Evolutionary conservation across 2,113 vertebrate genomes (phyloP).

Genomic region (Acrocephalus arundinaceus): DNA sequence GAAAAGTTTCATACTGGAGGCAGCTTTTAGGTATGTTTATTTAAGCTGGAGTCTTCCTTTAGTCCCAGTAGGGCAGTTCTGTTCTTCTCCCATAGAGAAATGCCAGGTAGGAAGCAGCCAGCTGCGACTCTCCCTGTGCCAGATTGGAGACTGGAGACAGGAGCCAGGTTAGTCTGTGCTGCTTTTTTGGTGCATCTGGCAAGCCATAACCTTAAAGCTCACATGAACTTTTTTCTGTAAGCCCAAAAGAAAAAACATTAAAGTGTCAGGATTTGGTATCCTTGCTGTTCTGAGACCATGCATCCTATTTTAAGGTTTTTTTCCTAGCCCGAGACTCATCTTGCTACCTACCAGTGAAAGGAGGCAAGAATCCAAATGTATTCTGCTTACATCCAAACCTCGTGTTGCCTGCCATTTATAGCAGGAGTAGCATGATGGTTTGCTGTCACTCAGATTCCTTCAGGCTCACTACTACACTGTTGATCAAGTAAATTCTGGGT

Average conservation of each 20-base stretch:
- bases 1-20: neutral
- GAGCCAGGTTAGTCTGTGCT: neutral
- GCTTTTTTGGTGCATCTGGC: neutral
- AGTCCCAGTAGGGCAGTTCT: neutral
- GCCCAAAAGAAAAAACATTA: neutral
- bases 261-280: neutral
- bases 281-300: neutral
- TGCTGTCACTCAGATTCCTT: neutral
- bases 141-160: neutral
- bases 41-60: neutral
- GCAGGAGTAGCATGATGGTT: neutral
- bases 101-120: neutral
- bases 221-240: neutral
- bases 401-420: slow-evolving; percentile 2
- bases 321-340: neutral
- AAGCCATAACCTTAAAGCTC: neutral
- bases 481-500: neutral
- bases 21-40: neutral
- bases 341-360: neutral
- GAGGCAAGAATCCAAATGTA: neutral
- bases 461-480: neutral
- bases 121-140: neutral
- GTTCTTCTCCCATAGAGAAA: neutral
- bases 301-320: neutral
- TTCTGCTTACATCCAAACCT: neutral